Percentiles rank a stretch among this genome's conserved stretches.
Conservation (phyloP, 2,888 invertebrate species). For the Aproaerema taeniolella region DNA sequence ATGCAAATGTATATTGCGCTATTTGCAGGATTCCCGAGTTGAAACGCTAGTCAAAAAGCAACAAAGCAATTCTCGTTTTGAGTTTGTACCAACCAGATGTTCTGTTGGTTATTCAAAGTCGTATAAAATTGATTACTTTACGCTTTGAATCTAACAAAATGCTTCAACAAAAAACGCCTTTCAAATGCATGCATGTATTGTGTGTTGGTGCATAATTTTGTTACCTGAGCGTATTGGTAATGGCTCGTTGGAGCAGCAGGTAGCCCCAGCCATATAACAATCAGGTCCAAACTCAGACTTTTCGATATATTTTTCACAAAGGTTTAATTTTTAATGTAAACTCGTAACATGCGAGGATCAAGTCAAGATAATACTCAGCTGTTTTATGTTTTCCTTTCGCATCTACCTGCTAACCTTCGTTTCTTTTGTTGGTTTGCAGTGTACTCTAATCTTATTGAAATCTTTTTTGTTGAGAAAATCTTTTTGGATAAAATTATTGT, state of each 20-base stretch:
- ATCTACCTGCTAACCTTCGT: background rate
- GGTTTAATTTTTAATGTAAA: slow-evolving; percentile 17
- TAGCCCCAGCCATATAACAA: slow-evolving; percentile 57
- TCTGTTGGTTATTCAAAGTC: slow-evolving; percentile 30
- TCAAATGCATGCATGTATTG: slow-evolving; percentile 31
- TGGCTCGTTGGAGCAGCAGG: slow-evolving; percentile 52
- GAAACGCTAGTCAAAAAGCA: too few relatives aligned
- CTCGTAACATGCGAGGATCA: slow-evolving; percentile 7
- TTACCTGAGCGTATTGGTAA: slow-evolving; percentile 61
- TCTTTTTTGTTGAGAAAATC: too few relatives aligned
- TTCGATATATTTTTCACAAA: slow-evolving; percentile 9
- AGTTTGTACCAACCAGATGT: slow-evolving; percentile 30
- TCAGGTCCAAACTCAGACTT: slow-evolving; percentile 34
- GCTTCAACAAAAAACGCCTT: slow-evolving; percentile 33
- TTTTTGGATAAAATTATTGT: too few relatives aligned
- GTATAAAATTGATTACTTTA: slow-evolving; percentile 28
- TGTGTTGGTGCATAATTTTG: slow-evolving; percentile 39
- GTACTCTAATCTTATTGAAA: too few relatives aligned
- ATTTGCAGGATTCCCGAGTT: too few relatives aligned
- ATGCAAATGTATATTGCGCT: too few relatives aligned
- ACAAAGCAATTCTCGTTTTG: too few relatives aligned
- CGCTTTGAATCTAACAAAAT: slow-evolving; percentile 26
- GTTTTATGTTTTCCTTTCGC: slow-evolving; percentile 2
- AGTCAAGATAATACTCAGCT: slow-evolving; percentile 10
- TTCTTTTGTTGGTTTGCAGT: too few relatives aligned